Conservation (phyloP, 2,888 invertebrate genomes). For the Tenthredo distinguenda region DNA sequence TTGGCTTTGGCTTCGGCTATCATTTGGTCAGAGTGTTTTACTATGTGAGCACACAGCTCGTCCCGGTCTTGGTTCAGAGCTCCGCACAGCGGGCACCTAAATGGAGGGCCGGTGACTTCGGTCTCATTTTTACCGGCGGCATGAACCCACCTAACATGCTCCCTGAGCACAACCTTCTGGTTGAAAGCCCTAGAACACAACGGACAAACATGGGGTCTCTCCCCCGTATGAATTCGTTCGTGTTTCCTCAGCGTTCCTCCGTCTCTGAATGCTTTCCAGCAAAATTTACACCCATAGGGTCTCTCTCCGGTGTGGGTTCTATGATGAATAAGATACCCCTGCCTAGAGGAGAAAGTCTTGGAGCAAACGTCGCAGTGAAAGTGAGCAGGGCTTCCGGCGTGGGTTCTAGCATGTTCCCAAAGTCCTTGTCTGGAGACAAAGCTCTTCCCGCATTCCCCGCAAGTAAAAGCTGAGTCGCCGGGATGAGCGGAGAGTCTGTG, state of each 20-base stretch:
- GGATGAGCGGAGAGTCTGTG: conserved; percentile 77
- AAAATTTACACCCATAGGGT: conserved; percentile 80
- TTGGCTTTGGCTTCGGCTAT: conserved; percentile 78
- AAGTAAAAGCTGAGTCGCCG: conserved; percentile 76
- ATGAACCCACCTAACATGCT: conserved; percentile 80
- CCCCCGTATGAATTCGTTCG: conserved; percentile 80
- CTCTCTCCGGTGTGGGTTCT: conserved; percentile 80
- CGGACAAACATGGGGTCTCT: conserved; percentile 80
- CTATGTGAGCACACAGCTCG: conserved; percentile 80
- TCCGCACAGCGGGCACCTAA: conserved; percentile 78
- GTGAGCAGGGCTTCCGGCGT: conserved; percentile 76
- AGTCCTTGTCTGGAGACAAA: conserved; percentile 78
- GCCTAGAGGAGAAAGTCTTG: conserved; percentile 80
- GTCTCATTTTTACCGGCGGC: conserved; percentile 77
- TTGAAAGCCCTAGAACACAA: conserved; percentile 80
- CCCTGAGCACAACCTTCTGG: conserved; percentile 80
- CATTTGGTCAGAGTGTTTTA: conserved; percentile 80
- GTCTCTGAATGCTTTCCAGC: conserved; percentile 80
- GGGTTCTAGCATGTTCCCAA: conserved; percentile 78
- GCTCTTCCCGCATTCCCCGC: conserved; percentile 77
- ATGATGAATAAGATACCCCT: conserved; percentile 79
- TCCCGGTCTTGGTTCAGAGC: conserved; percentile 77
- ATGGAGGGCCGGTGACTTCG: conserved; percentile 74
- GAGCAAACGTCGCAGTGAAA: conserved; percentile 79
- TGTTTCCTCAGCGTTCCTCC: conserved; percentile 80